A percentile compares a stretch with the other conserved stretches of the same genome.
These are phyloP conservation scores for Antechinus flavipes DNA, from an alignment of 2,113 vertebrate genomes.

Conservation along the genomic window DNA sequence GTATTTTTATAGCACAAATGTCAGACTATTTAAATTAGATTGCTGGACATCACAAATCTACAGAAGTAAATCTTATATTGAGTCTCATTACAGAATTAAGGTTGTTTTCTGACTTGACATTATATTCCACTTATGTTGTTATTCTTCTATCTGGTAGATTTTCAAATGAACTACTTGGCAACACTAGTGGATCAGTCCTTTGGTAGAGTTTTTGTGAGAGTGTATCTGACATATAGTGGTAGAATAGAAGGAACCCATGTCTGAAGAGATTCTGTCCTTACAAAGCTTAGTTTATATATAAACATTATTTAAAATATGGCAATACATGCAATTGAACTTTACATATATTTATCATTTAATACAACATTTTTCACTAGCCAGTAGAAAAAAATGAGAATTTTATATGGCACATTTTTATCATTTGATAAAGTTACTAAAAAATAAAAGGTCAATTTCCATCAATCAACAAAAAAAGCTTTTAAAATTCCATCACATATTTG, in stretches of 20 bases:
- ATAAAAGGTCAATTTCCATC: background rate
- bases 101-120: background rate
- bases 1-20: background rate
- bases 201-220: background rate
- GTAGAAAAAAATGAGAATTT: background rate
- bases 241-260: background rate
- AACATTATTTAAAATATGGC: background rate
- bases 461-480: background rate
- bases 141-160: background rate
- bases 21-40: background rate
- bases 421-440: background rate
- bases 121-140: background rate
- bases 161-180: background rate
- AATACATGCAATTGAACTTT: background rate
- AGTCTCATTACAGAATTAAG: too few relatives aligned
- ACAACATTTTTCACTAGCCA: background rate
- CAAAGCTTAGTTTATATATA: background rate
- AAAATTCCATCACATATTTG: background rate
- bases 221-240: background rate
- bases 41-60: too few relatives aligned
- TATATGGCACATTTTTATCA: background rate
- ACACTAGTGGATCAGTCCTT: background rate
- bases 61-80: too few relatives aligned
- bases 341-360: background rate
- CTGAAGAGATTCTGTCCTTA: background rate